Percentiles rank a stretch among this genome's conserved stretches.
These are phyloP conservation scores for Neogobius melanostomus DNA, from an alignment of 2,113 vertebrate genomes.

Conservation along the genomic window DNA sequence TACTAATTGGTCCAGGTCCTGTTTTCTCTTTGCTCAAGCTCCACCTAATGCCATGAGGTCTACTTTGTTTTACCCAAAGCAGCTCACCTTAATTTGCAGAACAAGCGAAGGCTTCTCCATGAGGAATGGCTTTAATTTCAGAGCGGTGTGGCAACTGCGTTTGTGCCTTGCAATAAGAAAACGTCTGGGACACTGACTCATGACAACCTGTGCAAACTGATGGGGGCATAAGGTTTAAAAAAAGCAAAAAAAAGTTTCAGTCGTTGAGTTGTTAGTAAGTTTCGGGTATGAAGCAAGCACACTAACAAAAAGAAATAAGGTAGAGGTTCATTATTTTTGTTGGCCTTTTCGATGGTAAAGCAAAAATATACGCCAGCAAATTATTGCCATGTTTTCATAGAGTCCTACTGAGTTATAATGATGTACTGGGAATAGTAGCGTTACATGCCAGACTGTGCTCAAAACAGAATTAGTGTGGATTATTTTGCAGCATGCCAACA, in stretches of 20 bases:
- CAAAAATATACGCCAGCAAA: neutral
- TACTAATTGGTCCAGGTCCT: neutral
- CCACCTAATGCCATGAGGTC: neutral
- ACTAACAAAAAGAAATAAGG: neutral
- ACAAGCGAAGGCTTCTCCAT: conserved; percentile 13
- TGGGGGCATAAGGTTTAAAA: neutral
- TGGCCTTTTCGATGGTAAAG: neutral
- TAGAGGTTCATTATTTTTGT: neutral
- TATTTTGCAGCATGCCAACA: too few relatives aligned
- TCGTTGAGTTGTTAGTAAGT: too few relatives aligned
- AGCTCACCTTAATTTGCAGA: conserved; percentile 22
- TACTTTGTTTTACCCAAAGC: conserved; percentile 10
- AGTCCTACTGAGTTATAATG: neutral
- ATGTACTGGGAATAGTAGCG: too few relatives aligned
- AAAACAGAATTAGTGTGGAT: too few relatives aligned
- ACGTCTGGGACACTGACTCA: conserved; percentile 7
- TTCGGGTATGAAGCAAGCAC: too few relatives aligned
- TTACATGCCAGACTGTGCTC: too few relatives aligned
- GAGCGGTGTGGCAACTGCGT: conserved; percentile 18
- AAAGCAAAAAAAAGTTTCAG: neutral
- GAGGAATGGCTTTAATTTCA: conserved; percentile 19
- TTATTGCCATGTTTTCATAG: neutral
- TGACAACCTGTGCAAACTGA: neutral
- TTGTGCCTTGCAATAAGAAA: conserved; percentile 2
- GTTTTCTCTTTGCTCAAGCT: conserved; percentile 10